Percentiles rank a stretch among this genome's conserved stretches.
Conservation (phyloP, 2,797 vertebrate genomes). For the Aquila chrysaetos region DNA sequence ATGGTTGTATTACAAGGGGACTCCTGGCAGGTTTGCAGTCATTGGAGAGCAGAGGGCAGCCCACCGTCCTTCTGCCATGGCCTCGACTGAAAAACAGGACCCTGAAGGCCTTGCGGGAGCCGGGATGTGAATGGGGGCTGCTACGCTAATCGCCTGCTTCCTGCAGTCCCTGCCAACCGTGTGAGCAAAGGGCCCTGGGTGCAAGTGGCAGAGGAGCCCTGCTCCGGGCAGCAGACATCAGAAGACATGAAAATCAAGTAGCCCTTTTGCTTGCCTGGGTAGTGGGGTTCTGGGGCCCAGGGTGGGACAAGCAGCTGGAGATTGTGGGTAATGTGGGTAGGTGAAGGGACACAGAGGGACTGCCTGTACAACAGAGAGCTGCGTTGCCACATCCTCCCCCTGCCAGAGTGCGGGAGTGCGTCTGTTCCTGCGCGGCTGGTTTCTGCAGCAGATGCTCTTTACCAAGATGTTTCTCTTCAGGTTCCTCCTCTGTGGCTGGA, state of each 20-base stretch:
- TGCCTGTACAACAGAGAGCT: not conserved
- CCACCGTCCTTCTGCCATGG: no score
- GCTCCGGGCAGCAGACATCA: not conserved
- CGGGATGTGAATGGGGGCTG: no score
- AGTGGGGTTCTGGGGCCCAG: not conserved
- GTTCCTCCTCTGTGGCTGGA: not conserved
- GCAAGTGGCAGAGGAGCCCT: not conserved
- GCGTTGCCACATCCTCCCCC: not conserved
- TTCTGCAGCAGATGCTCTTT: not conserved
- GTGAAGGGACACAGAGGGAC: not conserved
- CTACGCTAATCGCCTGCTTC: no score
- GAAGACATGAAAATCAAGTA: not conserved
- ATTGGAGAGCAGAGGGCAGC: no score
- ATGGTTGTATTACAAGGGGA: no score
- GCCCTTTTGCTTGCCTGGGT: not conserved
- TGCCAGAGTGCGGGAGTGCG: not conserved
- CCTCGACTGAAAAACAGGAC: no score
- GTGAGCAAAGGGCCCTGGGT: not conserved
- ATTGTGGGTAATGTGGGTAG: not conserved
- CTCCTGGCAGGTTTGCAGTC: no score
- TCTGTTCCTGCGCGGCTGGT: not conserved
- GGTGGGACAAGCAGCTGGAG: not conserved
- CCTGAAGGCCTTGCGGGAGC: no score
- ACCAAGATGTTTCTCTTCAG: not conserved
- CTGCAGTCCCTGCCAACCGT: not conserved